Evolutionary conservation across 2,888 invertebrate species (phyloP).

Genomic region (Oligia latruncula): DNA sequence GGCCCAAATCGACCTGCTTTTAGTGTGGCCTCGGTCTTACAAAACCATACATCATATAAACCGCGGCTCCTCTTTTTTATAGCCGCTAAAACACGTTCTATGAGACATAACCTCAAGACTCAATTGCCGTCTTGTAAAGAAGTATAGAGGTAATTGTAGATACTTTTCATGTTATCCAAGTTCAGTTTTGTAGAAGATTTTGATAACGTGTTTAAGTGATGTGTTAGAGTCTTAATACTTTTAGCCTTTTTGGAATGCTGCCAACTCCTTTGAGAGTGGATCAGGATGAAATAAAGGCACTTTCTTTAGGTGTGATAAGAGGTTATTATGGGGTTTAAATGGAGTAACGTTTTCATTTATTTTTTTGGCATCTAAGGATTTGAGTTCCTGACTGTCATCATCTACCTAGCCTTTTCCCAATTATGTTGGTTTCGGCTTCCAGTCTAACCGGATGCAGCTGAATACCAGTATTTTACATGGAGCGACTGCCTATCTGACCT

Average conservation of each 20-base stretch:
- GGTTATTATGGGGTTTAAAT: constrained; percentile 19
- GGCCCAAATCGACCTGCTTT: not conserved
- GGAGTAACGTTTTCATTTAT: not conserved
- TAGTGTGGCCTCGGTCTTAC: not conserved
- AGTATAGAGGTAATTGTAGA: constrained; percentile 32
- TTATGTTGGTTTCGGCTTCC: too few relatives aligned
- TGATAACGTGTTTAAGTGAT: constrained; percentile 55
- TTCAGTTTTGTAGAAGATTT: constrained; percentile 35
- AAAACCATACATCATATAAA: not conserved
- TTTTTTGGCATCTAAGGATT: not conserved
- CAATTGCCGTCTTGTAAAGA: not conserved
- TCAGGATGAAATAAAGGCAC: constrained; percentile 29
- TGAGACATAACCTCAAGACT: constrained; percentile 5
- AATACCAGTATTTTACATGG: too few relatives aligned
- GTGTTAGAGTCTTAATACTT: constrained; percentile 34
- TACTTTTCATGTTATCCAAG: constrained; percentile 48
- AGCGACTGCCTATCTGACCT: too few relatives aligned
- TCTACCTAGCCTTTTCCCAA: too few relatives aligned
- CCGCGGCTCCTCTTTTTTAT: not conserved
- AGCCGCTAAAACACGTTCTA: not conserved
- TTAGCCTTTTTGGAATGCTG: constrained; percentile 22
- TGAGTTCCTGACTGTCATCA: not conserved
- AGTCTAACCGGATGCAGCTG: too few relatives aligned
- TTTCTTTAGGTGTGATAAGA: constrained; percentile 2
- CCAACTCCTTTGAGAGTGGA: constrained; percentile 21